phyloP scores from a whole-genome alignment of 2,797 vertebrate genomes.

The Allobates femoralis region DNA sequence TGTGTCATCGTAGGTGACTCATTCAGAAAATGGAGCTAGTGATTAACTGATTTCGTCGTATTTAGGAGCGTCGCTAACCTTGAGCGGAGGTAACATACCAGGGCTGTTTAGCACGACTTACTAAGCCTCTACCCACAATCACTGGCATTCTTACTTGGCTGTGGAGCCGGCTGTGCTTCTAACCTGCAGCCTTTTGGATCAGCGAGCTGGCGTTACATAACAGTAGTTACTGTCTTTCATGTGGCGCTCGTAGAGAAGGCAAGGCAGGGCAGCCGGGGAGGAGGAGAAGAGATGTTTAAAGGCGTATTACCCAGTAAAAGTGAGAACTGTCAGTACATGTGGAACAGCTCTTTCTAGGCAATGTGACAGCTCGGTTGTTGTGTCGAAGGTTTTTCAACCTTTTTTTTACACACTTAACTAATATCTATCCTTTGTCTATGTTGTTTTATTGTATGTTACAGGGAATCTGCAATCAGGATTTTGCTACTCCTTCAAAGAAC shows the following conservation, averaged over 20 bases:
- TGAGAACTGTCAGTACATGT: background rate
- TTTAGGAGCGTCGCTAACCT: background rate
- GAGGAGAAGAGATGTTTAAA: conserved; percentile 47
- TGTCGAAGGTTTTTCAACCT: background rate
- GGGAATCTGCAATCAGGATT: no score
- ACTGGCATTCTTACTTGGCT: conserved; percentile 50
- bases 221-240: conserved; percentile 63
- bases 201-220: conserved; percentile 59
- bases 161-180: conserved; percentile 54
- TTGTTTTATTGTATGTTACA: no score
- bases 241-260: conserved; percentile 50
- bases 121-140: conserved; percentile 13
- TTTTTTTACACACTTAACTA: background rate
- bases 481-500: no score
- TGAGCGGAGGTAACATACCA: conserved; percentile 7
- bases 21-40: conserved; percentile 22
- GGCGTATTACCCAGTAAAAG: conserved; percentile 40
- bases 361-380: background rate
- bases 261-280: conserved; percentile 45
- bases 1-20: conserved; percentile 28
- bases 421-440: no score
- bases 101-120: conserved; percentile 17
- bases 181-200: conserved; percentile 64
- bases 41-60: conserved; percentile 34
- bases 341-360: background rate